Evolutionary conservation across 2,888 invertebrate genomes (phyloP), one percentile per base, ranked within the genome.

Genomic region (Mesorhabditis spiculigera): DNA sequence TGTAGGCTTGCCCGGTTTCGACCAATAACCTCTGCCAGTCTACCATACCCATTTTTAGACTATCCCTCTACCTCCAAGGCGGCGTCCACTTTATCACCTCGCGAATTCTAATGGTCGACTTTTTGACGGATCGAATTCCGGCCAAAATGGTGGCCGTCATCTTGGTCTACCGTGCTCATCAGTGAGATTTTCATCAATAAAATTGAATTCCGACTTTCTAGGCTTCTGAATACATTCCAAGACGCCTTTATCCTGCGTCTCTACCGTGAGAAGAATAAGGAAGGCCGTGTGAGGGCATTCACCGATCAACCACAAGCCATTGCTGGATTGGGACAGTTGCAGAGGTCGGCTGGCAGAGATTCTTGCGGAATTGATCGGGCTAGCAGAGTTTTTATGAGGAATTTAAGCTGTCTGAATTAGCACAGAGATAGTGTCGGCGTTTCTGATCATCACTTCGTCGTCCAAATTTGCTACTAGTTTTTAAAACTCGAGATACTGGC

Each of bases 81-180:
- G 98, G 98, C 4, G 90, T 96, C 68, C 91, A 95, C 84, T 95
- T 98, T 88, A 91, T 96, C 50, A 93, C 95, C 4, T 93, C 95
- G 6, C 90, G 95, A 72, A 94, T 98, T 80, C 89, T 98, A 70
- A 94, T 98, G 4, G 94, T 98, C 5, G 98, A 98, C 89, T 89
- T 99, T 78, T 89, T 98, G 68, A 95, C 94, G 87, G 91, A 93
- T 72, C 90, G 95, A 75, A 90, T 98, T 58, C 97, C 97, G 0
- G 90, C 93, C 45, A 90, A 92, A 69, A 91, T 93, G 82, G 91
- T 97, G 41, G 93, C 94, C 5, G 97, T 97, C 5, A 91, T 98
- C 73, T 88, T 98, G 76, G 92, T 97, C 5, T 90, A 93, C 78
- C 90, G 93, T 83, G 96, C 95, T 1, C 95, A 98, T 73, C 72